These are phyloP conservation scores for Cheilosia scutellata DNA, from an alignment of 2,888 invertebrate genomes.

Conservation along the genomic window DNA sequence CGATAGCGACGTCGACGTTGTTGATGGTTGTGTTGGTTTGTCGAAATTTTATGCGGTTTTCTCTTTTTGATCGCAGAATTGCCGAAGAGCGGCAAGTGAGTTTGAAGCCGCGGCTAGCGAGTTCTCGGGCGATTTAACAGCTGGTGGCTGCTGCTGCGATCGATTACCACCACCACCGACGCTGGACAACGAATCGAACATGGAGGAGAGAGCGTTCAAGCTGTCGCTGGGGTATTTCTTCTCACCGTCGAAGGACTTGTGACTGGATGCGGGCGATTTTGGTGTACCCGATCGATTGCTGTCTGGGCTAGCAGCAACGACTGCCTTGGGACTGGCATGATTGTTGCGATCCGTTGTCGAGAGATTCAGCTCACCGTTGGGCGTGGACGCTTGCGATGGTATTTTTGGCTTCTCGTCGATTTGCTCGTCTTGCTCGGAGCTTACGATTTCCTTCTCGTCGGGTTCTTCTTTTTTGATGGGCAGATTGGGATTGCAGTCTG, in stretches of 20 bases:
- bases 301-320: constrained; percentile 82
- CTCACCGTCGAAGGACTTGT: constrained; percentile 84
- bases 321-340: constrained; percentile 80
- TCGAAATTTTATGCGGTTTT: constrained; percentile 82
- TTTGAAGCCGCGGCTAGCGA: constrained; percentile 86
- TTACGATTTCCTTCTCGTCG: constrained; percentile 48
- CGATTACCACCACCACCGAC: constrained; percentile 78
- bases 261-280: constrained; percentile 87
- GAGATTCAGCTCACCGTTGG: constrained; percentile 64
- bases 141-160: constrained; percentile 85
- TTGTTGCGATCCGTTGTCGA: constrained; percentile 77
- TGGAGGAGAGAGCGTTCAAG: constrained; percentile 93
- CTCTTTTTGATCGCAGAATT: constrained; percentile 98
- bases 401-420: constrained; percentile 57
- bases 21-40: constrained; percentile 68
- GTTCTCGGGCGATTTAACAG: constrained; percentile 65
- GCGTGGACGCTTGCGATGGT: constrained; percentile 59
- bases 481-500: constrained; percentile 84
- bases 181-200: constrained; percentile 92
- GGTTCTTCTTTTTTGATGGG: constrained; percentile 78
- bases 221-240: constrained; percentile 87
- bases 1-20: constrained; percentile 68
- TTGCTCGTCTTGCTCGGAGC: constrained; percentile 56
- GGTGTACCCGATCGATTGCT: constrained; percentile 93
- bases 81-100: constrained; percentile 96